These are phyloP conservation scores for Lineus longissimus DNA, from an alignment of 1,140 invertebrate species.

Conservation along the genomic window DNA sequence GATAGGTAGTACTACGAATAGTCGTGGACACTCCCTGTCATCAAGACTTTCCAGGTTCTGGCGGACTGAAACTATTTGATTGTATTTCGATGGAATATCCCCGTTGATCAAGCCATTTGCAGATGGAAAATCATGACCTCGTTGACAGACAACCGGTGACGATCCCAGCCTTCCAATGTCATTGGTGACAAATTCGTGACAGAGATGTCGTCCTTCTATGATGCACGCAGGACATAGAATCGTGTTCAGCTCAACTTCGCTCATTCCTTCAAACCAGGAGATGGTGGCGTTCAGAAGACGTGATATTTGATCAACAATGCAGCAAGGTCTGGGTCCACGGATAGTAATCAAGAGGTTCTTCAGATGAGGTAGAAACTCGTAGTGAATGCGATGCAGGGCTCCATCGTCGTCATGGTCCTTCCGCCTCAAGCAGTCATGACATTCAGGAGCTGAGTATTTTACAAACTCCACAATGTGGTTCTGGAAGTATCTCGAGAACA, in stretches of 20 bases:
- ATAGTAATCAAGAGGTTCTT: slow-evolving; percentile 8
- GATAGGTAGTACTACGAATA: slow-evolving; percentile 17
- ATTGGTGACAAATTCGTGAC: background rate
- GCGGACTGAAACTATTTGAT: background rate
- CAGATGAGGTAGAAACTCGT: slow-evolving; percentile 15
- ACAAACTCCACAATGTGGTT: slow-evolving; percentile 4
- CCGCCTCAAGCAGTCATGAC: background rate
- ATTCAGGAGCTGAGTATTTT: background rate
- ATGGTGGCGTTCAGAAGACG: slow-evolving; percentile 9
- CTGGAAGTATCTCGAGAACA: background rate
- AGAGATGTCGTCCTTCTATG: background rate
- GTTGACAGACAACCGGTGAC: background rate
- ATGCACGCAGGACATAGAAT: slow-evolving; percentile 13
- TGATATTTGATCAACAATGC: slow-evolving; percentile 11
- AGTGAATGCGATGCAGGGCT: slow-evolving; percentile 8
- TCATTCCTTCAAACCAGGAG: slow-evolving; percentile 11
- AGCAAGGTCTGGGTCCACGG: slow-evolving; percentile 18
- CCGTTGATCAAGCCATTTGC: background rate
- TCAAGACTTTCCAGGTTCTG: background rate
- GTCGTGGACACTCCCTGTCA: slow-evolving; percentile 13
- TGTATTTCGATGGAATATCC: background rate
- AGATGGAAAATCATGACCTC: background rate
- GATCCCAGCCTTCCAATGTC: background rate
- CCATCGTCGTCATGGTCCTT: background rate
- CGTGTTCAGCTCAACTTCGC: slow-evolving; percentile 5